Base-by-base conservation (phyloP, 2,113 vertebrate genomes). In the Zosterops hypoxanthus region DNA sequence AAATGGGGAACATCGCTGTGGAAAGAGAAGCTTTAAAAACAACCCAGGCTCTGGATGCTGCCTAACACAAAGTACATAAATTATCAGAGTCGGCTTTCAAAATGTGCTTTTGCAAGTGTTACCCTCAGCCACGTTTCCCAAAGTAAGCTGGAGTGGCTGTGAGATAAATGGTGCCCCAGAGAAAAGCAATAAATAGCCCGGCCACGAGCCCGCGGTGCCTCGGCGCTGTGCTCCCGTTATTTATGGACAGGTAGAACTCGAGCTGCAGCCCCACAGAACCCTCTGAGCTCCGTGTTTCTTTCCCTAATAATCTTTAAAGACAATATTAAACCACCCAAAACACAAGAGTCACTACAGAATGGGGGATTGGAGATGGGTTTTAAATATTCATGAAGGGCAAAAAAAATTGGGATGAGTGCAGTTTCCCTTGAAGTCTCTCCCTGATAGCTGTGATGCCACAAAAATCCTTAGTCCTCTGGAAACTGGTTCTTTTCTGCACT, bases 141-240 rank as follows among this genome's bases (percentile, higher is more conserved):
- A 88, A 90, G 85, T 83, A 78, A 94, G 83, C 92, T 52, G 63
- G 77, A 91, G 84, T 69, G 56, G 55, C 44, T 95, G 53, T 52
- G 56, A 92, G 94, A 96, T 80, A 78, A 90, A 93, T 63, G 87
- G 59, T 42, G 86, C 93, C 85, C 82, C 79, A 91, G 92, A 90
- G 92, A 75, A 93, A 81, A 80, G 87, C 90, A 94, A 77, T 91
- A 92, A 95, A 94, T 59, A 92, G 82, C 61, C 86, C 46, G 25
- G 82, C 66, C 85, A 52, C 22, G 22, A 3, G 5, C 84, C 90
- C 2, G 4, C 68, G 39, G 29, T 0, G 8, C 50, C 70, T 65
- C 1, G 0, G 49, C 59, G 50, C 41, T 29, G 66, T 42, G 50
- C 69, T 94, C 81, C 78, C 66, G 73, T 90, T 95, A 85, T 82